Base-by-base conservation (phyloP, 1,140 invertebrate species). In the Penaeus chinensis region DNA sequence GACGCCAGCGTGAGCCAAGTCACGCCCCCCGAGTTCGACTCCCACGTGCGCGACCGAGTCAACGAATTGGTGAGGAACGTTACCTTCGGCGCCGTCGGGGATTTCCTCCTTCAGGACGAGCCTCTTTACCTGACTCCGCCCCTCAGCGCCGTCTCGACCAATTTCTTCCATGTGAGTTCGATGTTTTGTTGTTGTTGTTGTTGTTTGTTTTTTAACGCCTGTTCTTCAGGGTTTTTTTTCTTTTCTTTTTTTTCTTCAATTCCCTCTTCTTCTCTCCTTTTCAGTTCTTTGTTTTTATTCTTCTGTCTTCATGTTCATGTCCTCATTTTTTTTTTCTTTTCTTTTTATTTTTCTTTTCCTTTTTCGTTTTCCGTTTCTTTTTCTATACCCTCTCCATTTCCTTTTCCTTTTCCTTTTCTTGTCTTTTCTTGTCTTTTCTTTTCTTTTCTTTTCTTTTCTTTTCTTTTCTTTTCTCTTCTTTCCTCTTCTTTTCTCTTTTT, bases 141-240 rank as follows among this genome's bases (percentile, higher is more conserved):
- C 22, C 84, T 86, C 84, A 69, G 77, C 19, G 66, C 84, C 62
- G 77, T 86, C 63, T 63, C 84, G 37, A 86, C 84, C 78, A 86
- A 78, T 32, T 81, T 86, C 63, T 60, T 86, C 62, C 84, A 86
- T 18, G 84, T 86, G 65, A 86, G 84, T 83, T 24, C 18, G 27
- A 42, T 27, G 47, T 79, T 8, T 0, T 0, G 13, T 79, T 54
- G 24, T 10, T 20, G 16, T 78, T 3, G 19, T 47, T 7, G 13
- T 54, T 42, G 1, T 47, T 22, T 8, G 11, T 22, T 54, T 0
- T 54, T 47, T 54, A 2, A 42, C 7, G 4, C 7, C 0, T 42
- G 7, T 42, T 42, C 7, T 42, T 42, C 47, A 80, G 37, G 54
- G 37, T 32, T 27, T n/a, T 37, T 76, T 10, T 76, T 13, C 27